These are phyloP conservation scores for Drosophila funebris DNA, from an alignment of 1,140 invertebrate genomes.

Conservation along the genomic window DNA sequence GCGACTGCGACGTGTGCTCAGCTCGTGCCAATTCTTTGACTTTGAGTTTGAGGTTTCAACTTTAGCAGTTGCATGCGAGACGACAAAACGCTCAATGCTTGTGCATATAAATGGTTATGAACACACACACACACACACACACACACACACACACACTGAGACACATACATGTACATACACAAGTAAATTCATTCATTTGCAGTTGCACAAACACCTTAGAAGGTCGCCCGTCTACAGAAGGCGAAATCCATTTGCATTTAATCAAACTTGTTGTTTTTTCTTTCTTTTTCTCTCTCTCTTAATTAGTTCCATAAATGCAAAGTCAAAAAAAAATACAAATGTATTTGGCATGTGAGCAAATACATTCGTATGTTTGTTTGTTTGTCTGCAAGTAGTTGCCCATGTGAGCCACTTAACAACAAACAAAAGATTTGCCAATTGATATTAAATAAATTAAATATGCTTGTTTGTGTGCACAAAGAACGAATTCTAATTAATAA, in stretches of 20 bases:
- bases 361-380: background rate
- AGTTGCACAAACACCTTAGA: constrained; percentile 5
- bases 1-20: constrained; percentile 65
- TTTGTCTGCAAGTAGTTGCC: background rate
- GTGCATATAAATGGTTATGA: constrained; percentile 65
- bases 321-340: background rate
- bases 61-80: constrained; percentile 62
- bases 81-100: constrained; percentile 65
- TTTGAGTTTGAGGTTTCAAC: constrained; percentile 31
- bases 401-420: background rate
- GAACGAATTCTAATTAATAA: background rate
- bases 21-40: constrained; percentile 77
- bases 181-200: background rate
- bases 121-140: constrained; percentile 39
- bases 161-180: constrained; percentile 24
- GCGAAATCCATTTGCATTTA: constrained; percentile 60
- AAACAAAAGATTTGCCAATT: background rate
- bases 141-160: constrained; percentile 41
- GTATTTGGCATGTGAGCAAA: background rate
- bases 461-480: background rate
- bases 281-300: no score
- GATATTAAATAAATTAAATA: background rate
- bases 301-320: constrained; percentile 61
- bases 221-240: constrained; percentile 36
- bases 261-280: constrained; percentile 47